Percentiles rank a stretch among this genome's conserved stretches.
These are phyloP conservation scores for Tympanoctomys barrerae DNA, from an alignment of 2,797 vertebrate genomes.

Conservation along the genomic window DNA sequence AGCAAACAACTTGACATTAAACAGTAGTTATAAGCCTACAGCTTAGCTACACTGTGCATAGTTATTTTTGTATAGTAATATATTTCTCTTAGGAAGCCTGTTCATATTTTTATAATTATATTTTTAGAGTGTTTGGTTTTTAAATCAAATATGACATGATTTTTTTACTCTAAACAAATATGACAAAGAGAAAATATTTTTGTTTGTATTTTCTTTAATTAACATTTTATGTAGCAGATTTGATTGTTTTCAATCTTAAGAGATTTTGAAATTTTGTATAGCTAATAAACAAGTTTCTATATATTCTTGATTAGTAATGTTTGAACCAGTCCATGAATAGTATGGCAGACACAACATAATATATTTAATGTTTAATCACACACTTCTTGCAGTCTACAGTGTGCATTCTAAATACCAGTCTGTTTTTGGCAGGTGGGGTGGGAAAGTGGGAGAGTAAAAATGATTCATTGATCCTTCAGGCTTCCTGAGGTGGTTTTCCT, in stretches of 20 bases:
- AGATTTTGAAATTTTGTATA: neutral
- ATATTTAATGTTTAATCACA: neutral
- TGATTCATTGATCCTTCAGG: neutral
- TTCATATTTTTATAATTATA: constrained; percentile 28
- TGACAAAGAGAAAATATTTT: constrained; percentile 14
- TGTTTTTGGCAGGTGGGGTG: neutral
- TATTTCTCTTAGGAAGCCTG: neutral
- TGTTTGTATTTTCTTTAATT: constrained; percentile 20
- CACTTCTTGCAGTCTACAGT: neutral
- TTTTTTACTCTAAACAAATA: neutral
- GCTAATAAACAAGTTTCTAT: neutral
- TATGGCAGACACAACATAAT: neutral
- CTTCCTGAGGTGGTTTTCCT: neutral
- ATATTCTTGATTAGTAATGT: neutral
- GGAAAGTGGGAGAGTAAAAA: neutral
- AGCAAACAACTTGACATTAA: neutral
- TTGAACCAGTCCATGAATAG: neutral
- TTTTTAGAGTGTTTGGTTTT: neutral
- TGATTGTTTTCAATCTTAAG: constrained; percentile 5
- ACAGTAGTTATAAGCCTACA: neutral
- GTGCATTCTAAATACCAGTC: neutral
- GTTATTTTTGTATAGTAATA: neutral
- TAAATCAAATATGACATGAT: neutral
- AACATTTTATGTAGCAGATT: neutral
- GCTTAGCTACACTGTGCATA: neutral